A percentile compares a stretch with the other conserved stretches of the same genome.
These are phyloP conservation scores for Xiphophorus maculatus DNA, from an alignment of 2,113 vertebrate genomes.

Conservation along the genomic window DNA sequence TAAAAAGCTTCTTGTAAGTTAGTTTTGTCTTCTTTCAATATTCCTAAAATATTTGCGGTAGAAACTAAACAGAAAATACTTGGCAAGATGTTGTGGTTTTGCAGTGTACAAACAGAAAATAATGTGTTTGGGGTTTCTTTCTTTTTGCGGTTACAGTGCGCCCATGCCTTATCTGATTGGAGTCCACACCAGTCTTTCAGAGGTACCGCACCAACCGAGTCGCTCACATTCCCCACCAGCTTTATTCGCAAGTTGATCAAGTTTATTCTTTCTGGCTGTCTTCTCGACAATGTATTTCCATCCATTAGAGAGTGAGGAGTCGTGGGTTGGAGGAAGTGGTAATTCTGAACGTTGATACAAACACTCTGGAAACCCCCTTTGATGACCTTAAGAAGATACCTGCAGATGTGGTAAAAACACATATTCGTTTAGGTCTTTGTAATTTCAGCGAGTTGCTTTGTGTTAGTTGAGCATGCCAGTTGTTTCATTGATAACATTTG, in stretches of 20 bases:
- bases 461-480: background rate
- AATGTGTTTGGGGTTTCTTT: too few relatives aligned
- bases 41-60: too few relatives aligned
- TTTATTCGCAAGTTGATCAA: background rate
- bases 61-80: too few relatives aligned
- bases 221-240: background rate
- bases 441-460: background rate
- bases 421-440: conserved; percentile 8
- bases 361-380: conserved; percentile 86
- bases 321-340: conserved; percentile 89
- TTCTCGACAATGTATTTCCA: conserved; percentile 4
- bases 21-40: too few relatives aligned
- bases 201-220: conserved; percentile 74
- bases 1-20: too few relatives aligned
- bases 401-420: conserved; percentile 83
- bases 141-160: conserved; percentile 76
- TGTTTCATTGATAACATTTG: background rate
- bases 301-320: conserved; percentile 80
- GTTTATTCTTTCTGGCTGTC: background rate
- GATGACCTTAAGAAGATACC: conserved; percentile 86
- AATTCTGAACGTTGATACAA: conserved; percentile 88
- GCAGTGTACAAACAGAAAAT: too few relatives aligned
- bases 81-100: too few relatives aligned
- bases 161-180: conserved; percentile 93
- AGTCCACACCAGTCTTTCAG: conserved; percentile 86